These are phyloP conservation scores for Archivesica marissinica DNA, from an alignment of 1,140 invertebrate species.

Conservation along the genomic window DNA sequence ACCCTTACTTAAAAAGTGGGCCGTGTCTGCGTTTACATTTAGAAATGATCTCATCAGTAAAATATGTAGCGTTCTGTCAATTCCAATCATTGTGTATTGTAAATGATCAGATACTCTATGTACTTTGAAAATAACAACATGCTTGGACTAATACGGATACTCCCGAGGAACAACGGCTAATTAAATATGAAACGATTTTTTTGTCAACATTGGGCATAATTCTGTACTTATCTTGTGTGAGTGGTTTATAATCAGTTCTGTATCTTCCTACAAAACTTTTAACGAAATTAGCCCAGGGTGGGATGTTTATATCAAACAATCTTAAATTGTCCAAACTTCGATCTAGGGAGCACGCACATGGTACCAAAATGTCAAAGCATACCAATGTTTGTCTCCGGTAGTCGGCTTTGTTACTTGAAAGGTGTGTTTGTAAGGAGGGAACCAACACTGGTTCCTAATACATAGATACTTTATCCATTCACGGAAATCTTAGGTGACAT, in stretches of 20 bases:
- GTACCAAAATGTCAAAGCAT: constrained; percentile 46
- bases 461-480: too few species aligned
- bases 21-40: too few species aligned
- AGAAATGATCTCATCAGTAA: too few species aligned
- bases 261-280: constrained; percentile 18
- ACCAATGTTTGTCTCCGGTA: constrained; percentile 21
- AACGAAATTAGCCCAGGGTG: constrained; percentile 29
- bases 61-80: too few species aligned
- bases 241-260: constrained; percentile 15
- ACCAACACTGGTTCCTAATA: neutral
- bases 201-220: constrained; percentile 27
- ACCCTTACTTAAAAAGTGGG: too few species aligned
- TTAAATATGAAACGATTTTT: too few species aligned
- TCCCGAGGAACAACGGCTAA: too few species aligned
- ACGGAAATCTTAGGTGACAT: too few species aligned
- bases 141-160: too few species aligned
- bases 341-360: constrained; percentile 12
- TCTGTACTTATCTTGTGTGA: constrained; percentile 9
- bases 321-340: constrained; percentile 54
- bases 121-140: too few species aligned
- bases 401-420: constrained; percentile 5
- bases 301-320: constrained; percentile 46
- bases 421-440: constrained; percentile 20
- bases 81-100: too few species aligned
- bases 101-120: too few species aligned